phyloP scores from a whole-genome alignment of 2,113 vertebrate species.

The Oryctolagus cuniculus region mOryCun1.1 NC_091434.1:73795501-73796000 shows the following conservation, averaged over 20 bases:
- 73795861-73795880: background rate
- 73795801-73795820: background rate
- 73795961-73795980: no score
- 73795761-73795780: background rate
- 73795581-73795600: constrained; percentile 47
- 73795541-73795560: constrained; percentile 37
- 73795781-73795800: background rate
- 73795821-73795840: background rate
- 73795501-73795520: constrained; percentile 59
- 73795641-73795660: constrained; percentile 66
- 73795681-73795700: constrained; percentile 40
- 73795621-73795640: constrained; percentile 62
- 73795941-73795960: no score
- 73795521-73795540: background rate
- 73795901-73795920: no score
- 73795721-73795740: background rate
- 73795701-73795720: background rate
- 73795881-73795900: no score
- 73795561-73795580: constrained; percentile 70
- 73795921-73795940: no score
- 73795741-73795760: background rate
- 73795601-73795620: constrained; percentile 38
- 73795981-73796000: no score
- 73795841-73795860: background rate
- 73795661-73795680: constrained; percentile 53